A percentile compares a stretch with the other conserved stretches of the same genome.
Conservation (phyloP, 2,888 invertebrate genomes). For the Protula sp. region DNA sequence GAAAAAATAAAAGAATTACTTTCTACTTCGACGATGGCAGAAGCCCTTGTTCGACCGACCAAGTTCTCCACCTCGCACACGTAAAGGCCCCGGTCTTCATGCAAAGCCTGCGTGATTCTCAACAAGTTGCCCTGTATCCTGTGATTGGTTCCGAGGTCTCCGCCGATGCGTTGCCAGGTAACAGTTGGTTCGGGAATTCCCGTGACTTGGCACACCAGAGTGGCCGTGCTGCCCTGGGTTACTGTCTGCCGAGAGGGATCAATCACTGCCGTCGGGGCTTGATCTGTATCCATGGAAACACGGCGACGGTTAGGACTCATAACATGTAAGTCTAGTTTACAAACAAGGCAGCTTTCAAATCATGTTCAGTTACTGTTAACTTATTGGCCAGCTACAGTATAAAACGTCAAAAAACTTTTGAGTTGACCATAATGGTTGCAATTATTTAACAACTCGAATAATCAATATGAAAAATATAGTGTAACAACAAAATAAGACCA, state of each 20-base stretch:
- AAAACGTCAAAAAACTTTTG: too few relatives aligned
- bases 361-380: too few relatives aligned
- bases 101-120: constrained; percentile 41
- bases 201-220: constrained; percentile 70
- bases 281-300: constrained; percentile 22
- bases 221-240: constrained; percentile 64
- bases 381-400: too few relatives aligned
- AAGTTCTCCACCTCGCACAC: constrained; percentile 69
- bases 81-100: constrained; percentile 75
- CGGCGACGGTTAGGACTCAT: too few relatives aligned
- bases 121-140: constrained; percentile 54
- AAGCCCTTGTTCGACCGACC: constrained; percentile 63
- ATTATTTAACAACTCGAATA: too few relatives aligned
- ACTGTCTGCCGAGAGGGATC: constrained; percentile 65
- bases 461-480: too few relatives aligned
- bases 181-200: constrained; percentile 73
- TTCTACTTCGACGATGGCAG: constrained; percentile 76
- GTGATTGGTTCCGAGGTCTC: constrained; percentile 56
- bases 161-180: constrained; percentile 76
- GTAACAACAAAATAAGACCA: too few relatives aligned
- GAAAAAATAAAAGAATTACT: constrained; percentile 40
- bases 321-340: too few relatives aligned
- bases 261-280: constrained; percentile 58
- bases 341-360: too few relatives aligned
- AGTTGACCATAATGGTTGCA: too few relatives aligned